Base-by-base conservation (phyloP, 1,140 invertebrate genomes). In the Sipha flava region DNA sequence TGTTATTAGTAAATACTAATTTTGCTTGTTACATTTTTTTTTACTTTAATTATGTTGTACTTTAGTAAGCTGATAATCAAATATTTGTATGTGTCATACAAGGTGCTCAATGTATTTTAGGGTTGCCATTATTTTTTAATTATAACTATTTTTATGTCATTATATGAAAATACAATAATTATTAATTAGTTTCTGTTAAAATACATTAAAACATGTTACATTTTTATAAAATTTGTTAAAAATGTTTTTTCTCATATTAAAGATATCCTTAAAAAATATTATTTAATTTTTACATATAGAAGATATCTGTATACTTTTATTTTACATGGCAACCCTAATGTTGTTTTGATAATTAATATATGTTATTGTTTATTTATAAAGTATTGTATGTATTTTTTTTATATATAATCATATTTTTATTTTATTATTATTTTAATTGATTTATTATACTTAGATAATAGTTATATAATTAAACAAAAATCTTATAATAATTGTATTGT, bases 41-140 rank as follows among this genome's bases (percentile, higher is more conserved):
- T 47, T 47, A 70, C 66, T 47, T 45, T 70, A 47, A 70, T 70
- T 70, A 47, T n/a, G 23, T 77, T 59, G 1, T 77, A 57, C 29
- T 59, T 77, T 57, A 40, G 52, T 31, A 54, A 37, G 49, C 49
- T 75, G 62, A 77, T 59, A 77, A 77, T 77, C 73, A 77, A 77
- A 59, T 37, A 16, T 59, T 43, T 77, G 26, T 70, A 70, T 77
- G 37, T 77, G 73, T 77, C 34, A 77, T 77, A 77, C 49, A 57
- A 77, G 52, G 37, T 77, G 73, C 73, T 77, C 73, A 77, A 77
- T 57, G 12, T 47, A 43, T 70, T 47, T 70, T 45, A 70, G 14
- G 31, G n/a, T 77, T 77, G 21, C 40, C 37, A 70, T 18, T 31
- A 12, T 31, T 18, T 18, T 57, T 57, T 47, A 47, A 31, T 47